These are phyloP conservation scores for Oryzias curvinotus DNA, from an alignment of 2,113 vertebrate species.

Conservation along the genomic window DNA sequence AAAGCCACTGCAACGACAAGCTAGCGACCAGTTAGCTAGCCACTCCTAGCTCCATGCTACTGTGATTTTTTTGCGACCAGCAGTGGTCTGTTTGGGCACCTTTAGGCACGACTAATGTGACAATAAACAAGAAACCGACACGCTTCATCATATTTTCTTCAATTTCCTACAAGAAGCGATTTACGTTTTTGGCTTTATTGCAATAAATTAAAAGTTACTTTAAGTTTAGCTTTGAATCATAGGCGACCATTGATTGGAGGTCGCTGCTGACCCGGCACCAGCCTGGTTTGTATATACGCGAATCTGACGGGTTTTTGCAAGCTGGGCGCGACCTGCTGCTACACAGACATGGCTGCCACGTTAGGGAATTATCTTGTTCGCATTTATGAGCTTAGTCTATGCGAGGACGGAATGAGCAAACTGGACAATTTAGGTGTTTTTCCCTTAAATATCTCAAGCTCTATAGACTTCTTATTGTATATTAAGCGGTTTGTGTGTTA, in stretches of 20 bases:
- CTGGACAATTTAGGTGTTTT: too few relatives aligned
- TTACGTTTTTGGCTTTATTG: neutral
- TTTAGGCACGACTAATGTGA: conserved; percentile 14
- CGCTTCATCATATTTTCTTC: neutral
- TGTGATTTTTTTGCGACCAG: conserved; percentile 45
- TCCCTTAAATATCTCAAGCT: too few relatives aligned
- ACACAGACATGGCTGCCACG: neutral
- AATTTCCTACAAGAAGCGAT: neutral
- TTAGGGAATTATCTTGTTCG: neutral
- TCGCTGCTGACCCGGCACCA: conserved; percentile 29
- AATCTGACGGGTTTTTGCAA: neutral
- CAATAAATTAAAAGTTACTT: neutral
- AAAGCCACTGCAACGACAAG: conserved; percentile 33
- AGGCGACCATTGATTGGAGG: conserved; percentile 70
- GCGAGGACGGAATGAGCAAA: too few relatives aligned
- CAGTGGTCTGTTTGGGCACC: conserved; percentile 24
- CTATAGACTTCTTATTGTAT: too few relatives aligned
- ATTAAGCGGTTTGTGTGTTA: too few relatives aligned
- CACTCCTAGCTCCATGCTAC: conserved; percentile 49
- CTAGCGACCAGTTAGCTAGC: conserved; percentile 56
- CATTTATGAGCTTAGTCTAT: neutral
- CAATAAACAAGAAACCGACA: neutral
- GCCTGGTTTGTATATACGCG: conserved; percentile 1
- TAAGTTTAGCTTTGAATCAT: conserved; percentile 27
- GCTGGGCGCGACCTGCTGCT: conserved; percentile 8